phyloP scores from a whole-genome alignment of 2,888 invertebrate species.

The Dynastes grantii region DNA sequence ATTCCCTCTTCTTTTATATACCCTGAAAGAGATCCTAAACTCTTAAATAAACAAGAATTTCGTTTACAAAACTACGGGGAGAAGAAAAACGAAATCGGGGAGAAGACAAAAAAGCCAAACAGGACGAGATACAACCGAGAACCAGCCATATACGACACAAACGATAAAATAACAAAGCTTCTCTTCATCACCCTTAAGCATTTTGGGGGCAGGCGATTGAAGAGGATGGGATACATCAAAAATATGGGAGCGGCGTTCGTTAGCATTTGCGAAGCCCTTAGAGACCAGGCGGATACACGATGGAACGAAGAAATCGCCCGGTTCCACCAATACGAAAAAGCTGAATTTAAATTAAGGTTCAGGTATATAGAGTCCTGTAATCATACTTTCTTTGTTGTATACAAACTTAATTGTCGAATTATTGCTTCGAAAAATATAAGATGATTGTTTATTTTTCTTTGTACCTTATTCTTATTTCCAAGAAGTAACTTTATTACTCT shows the following conservation, averaged over 20 bases:
- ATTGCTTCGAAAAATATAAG: no score
- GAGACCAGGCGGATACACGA: background rate
- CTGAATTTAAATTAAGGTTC: background rate
- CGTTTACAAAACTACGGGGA: background rate
- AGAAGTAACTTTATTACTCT: no score
- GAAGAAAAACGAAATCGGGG: slow-evolving; percentile 1
- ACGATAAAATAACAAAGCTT: slow-evolving; percentile 16
- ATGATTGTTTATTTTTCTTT: no score
- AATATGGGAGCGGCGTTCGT: slow-evolving; percentile 3
- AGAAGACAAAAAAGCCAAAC: slow-evolving; percentile 10
- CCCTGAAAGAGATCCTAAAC: background rate
- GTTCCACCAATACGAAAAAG: background rate
- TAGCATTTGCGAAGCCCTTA: background rate
- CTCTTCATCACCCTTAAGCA: background rate
- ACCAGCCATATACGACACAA: background rate
- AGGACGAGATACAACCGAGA: background rate
- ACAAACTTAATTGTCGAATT: no score
- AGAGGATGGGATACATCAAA: slow-evolving; percentile 1
- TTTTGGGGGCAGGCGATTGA: background rate
- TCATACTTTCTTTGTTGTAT: background rate
- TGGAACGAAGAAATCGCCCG: background rate
- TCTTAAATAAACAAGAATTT: slow-evolving; percentile 14
- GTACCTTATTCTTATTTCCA: no score
- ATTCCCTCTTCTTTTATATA: background rate
- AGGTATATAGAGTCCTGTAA: background rate